Base-by-base conservation (phyloP, 1,140 invertebrate genomes). In the Achatina immaculata region DNA sequence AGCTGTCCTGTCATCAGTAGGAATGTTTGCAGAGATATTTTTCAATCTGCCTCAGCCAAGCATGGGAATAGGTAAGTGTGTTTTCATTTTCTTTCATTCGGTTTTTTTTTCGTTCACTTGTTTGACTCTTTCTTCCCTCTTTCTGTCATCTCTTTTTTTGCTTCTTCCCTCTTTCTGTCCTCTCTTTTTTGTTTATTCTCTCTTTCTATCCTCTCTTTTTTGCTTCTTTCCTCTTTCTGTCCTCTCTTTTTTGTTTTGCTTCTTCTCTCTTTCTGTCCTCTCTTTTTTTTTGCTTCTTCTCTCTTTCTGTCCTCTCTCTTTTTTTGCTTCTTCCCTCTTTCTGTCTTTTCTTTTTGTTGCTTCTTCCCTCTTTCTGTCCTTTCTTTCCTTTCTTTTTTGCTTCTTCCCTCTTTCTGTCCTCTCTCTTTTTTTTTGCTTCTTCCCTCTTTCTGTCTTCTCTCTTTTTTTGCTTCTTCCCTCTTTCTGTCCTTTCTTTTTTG, bases 1-100 rank as follows among this genome's bases (percentile, higher is more conserved):
- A 85, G 81, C 92, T 21, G 51, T 90, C 1, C 85, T 91, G 21
- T 83, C 87, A 0, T 73, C 85, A 0, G 71, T 92, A 43, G 92
- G 92, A 31, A 91, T 93, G 69, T 79, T 83, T 42, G 87, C 89
- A 83, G 87, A 90, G 81, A 87, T 89, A 24, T 83, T 86, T 3
- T 80, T 71, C 19, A 80, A 80, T 45, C 68, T 80, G 28, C 78
- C 78, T 24, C 66, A 71, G 28, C 78, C 68, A 0, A 34, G n/a
- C 43, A 51, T 42, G 36, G 78, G 78, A 16, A 80, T 80, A 2
- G 48, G 78, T 80, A 72, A 72, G 74, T 74, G 6, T n/a, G 7
- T 9, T 65, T 34, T 11, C 62, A 65, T n/a, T n/a, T n/a, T 65
- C 24, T 65, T 34, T 11, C 62, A 65, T n/a, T 24, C 24, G 34